These are phyloP conservation scores for Phenacoccus solenopsis DNA, from an alignment of 1,140 invertebrate species.

Conservation along the genomic window DNA sequence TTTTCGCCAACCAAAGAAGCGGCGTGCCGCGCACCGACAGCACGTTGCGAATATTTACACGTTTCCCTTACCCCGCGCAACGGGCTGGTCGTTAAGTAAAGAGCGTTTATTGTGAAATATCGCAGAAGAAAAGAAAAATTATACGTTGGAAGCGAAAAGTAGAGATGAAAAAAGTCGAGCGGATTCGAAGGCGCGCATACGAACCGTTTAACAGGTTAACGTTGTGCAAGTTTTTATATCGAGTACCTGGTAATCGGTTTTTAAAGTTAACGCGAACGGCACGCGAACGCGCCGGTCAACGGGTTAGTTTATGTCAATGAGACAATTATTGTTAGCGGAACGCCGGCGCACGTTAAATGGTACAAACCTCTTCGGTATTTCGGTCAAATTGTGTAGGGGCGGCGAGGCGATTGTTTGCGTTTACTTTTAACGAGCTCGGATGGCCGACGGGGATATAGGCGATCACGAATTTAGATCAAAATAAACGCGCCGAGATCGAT, in stretches of 20 bases:
- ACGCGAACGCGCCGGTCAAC: background rate
- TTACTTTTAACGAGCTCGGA: background rate
- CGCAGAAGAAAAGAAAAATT: background rate
- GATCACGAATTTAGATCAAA: constrained; percentile 2
- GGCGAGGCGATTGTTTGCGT: background rate
- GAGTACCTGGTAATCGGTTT: background rate
- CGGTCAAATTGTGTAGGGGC: background rate
- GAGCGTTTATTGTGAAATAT: too few relatives aligned
- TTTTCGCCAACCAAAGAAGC: too few relatives aligned
- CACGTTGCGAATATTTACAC: too few relatives aligned
- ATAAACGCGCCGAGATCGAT: too few relatives aligned
- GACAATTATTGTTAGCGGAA: background rate
- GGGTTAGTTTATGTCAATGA: background rate
- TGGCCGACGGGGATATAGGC: background rate
- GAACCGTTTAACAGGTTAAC: background rate
- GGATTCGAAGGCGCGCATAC: background rate
- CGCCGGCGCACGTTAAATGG: background rate
- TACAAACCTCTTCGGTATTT: background rate
- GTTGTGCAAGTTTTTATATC: background rate
- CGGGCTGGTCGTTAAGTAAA: too few relatives aligned
- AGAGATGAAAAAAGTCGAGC: background rate
- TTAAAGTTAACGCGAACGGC: background rate
- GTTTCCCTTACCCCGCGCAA: too few relatives aligned
- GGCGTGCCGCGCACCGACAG: too few relatives aligned
- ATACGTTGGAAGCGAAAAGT: background rate